Conservation (phyloP, 2,797 vertebrate genomes). For the Xiphophorus birchmanni region DNA sequence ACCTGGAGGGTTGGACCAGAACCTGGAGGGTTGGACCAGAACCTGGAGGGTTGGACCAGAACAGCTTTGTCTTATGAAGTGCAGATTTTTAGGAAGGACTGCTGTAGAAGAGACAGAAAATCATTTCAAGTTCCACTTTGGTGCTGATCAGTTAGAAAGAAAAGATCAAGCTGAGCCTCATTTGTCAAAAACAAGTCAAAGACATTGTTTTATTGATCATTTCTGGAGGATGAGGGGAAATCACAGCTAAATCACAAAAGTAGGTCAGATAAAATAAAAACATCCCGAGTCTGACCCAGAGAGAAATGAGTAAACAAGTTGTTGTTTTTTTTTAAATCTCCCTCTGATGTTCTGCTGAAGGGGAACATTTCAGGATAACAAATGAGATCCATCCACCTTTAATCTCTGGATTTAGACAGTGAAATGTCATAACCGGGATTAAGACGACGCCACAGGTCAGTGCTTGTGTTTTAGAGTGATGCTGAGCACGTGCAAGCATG, state of each 20-base stretch:
- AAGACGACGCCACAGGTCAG: conserved; percentile 24
- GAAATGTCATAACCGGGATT: conserved; percentile 39
- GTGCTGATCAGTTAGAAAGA: neutral
- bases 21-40: too few relatives aligned
- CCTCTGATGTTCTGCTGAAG: neutral
- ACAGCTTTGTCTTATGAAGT: neutral
- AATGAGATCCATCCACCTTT: conserved; percentile 23
- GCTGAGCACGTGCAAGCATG: neutral
- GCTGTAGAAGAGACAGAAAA: neutral
- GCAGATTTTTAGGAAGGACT: neutral
- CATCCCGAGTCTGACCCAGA: neutral
- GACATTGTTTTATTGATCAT: neutral
- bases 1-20: too few relatives aligned
- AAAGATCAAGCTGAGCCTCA: neutral
- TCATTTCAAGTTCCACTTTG: neutral
- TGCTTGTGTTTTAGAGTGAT: conserved; percentile 14
- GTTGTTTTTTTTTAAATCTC: neutral
- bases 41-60: neutral
- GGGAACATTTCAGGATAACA: neutral
- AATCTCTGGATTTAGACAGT: conserved; percentile 44
- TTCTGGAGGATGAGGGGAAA: neutral
- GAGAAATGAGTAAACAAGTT: neutral
- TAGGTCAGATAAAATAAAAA: neutral
- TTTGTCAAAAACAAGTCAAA: neutral
- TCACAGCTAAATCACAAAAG: neutral